Conservation (phyloP, 2,888 invertebrate genomes). For the Syrista parreyssii region DNA sequence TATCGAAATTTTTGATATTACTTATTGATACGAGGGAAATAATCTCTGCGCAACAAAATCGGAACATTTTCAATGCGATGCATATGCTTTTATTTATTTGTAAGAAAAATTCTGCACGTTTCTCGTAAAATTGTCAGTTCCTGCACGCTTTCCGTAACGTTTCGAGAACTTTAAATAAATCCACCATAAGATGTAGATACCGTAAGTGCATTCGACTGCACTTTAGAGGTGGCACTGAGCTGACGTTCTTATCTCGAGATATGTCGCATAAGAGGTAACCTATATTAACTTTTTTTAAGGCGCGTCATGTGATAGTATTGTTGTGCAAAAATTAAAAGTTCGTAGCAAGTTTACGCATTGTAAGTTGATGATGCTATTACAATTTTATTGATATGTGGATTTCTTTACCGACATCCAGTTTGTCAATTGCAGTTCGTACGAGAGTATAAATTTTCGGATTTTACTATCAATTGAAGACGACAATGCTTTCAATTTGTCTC, state of each 20-base stretch:
- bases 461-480: background rate
- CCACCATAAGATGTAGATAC: background rate
- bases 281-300: background rate
- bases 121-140: background rate
- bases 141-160: background rate
- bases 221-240: background rate
- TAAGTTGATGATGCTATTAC: background rate
- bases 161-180: background rate
- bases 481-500: background rate
- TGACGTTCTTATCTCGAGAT: background rate
- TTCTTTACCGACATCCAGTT: background rate
- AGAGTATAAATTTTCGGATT: background rate
- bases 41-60: background rate
- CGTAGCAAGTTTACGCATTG: background rate
- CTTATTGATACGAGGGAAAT: background rate
- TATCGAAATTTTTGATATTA: background rate
- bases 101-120: background rate
- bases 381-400: background rate
- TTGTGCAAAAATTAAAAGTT: background rate
- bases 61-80: background rate
- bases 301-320: background rate
- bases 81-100: background rate
- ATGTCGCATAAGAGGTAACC: background rate
- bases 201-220: background rate
- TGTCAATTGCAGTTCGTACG: background rate